phyloP scores from a whole-genome alignment of 2,888 invertebrate genomes.

The Sphaerophoria rueppellii region DNA sequence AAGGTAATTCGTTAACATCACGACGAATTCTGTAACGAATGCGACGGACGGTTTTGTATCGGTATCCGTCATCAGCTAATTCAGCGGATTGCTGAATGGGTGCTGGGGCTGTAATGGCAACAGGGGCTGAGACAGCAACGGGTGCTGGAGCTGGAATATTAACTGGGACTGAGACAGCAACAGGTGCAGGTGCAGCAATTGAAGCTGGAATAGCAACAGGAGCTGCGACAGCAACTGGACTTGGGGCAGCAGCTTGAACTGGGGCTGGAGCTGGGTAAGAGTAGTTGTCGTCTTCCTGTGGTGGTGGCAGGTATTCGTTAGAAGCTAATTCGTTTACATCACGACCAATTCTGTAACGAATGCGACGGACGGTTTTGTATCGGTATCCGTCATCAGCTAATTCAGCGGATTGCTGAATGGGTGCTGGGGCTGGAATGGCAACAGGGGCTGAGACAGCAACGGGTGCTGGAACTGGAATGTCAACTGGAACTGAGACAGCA shows the following conservation, averaged over 20 bases:
- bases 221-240: background rate
- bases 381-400: constrained; percentile 59
- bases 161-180: background rate
- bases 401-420: constrained; percentile 11
- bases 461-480: constrained; percentile 2
- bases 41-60: constrained; percentile 69
- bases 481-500: constrained; percentile 12
- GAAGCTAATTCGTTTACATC: constrained; percentile 55
- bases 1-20: constrained; percentile 76
- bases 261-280: constrained; percentile 16
- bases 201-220: background rate
- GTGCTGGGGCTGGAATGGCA: background rate
- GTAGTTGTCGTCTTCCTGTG: constrained; percentile 12
- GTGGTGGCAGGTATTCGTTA: constrained; percentile 50
- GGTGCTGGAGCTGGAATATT: background rate
- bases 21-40: constrained; percentile 70
- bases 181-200: background rate
- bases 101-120: background rate
- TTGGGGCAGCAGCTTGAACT: background rate
- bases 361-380: constrained; percentile 56
- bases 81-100: constrained; percentile 6
- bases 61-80: constrained; percentile 57
- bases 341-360: constrained; percentile 61
- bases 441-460: constrained; percentile 4
- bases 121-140: constrained; percentile 1